Evolutionary conservation across 2,888 invertebrate genomes (phyloP).

Genomic region (Sylvicola fuscatus): DNA sequence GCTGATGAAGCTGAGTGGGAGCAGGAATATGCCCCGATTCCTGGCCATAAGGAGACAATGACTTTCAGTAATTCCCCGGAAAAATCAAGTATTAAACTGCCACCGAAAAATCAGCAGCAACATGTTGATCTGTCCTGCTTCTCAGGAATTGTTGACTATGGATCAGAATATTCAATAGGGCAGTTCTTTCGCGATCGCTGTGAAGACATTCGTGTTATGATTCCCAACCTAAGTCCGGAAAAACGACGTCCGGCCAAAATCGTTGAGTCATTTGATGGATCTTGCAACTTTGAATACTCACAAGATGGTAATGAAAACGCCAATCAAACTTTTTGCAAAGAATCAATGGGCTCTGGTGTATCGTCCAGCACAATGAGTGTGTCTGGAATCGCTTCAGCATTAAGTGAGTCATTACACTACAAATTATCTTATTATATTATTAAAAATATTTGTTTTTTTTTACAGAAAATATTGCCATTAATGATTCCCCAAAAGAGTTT

Average conservation of each 20-base stretch:
- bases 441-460: neutral
- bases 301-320: neutral
- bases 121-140: too few relatives aligned
- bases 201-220: conserved; percentile 17
- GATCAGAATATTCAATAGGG: conserved; percentile 18
- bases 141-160: too few relatives aligned
- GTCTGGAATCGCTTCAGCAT: conserved; percentile 18
- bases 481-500: conserved; percentile 14
- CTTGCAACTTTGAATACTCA: neutral
- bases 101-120: too few relatives aligned
- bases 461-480: conserved; percentile 15
- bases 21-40: conserved; percentile 19
- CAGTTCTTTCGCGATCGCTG: conserved; percentile 13
- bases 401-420: conserved; percentile 13
- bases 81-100: neutral
- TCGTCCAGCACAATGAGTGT: conserved; percentile 11
- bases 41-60: conserved; percentile 6
- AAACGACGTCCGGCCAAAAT: conserved; percentile 9
- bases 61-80: neutral
- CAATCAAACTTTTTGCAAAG: neutral
- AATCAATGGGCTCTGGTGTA: neutral
- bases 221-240: conserved; percentile 11
- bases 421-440: neutral
- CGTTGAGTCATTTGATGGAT: conserved; percentile 9
- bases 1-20: conserved; percentile 22